These are phyloP conservation scores for Neoitamus cyanurus DNA, from an alignment of 2,888 invertebrate genomes.

Conservation along the genomic window DNA sequence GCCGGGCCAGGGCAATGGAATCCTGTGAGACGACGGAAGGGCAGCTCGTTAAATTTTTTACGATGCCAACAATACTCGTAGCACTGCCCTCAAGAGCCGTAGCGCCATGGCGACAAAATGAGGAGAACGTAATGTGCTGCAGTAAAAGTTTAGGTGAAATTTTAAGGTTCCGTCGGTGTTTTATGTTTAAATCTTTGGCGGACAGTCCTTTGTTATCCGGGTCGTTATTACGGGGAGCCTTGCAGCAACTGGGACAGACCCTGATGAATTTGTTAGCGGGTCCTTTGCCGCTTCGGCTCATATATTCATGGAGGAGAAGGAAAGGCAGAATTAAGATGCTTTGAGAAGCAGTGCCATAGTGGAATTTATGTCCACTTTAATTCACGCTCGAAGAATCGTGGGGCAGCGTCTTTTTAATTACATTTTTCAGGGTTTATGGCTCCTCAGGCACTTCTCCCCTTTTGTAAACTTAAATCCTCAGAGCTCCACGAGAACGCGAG, in stretches of 20 bases:
- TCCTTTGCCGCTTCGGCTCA: neutral
- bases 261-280: neutral
- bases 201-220: slow-evolving; percentile 8
- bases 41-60: slow-evolving; percentile 19
- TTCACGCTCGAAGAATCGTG: neutral
- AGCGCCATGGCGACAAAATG: neutral
- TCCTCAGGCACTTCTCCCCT: neutral
- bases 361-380: neutral
- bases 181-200: slow-evolving; percentile 12
- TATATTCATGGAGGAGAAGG: neutral
- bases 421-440: neutral
- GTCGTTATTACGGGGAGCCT: neutral
- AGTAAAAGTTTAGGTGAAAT: slow-evolving; percentile 22
- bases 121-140: neutral
- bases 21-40: neutral
- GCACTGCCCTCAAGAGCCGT: neutral
- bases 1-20: neutral
- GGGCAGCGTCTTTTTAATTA: neutral
- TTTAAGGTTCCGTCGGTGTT: slow-evolving; percentile 2
- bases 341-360: neutral
- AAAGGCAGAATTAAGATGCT: neutral
- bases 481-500: neutral
- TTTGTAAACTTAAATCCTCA: neutral
- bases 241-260: neutral
- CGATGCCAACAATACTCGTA: neutral